Percentiles rank a stretch among this genome's conserved stretches.
phyloP scores from a whole-genome alignment of 2,888 invertebrate genomes.

The Loripinus fragilis region DNA sequence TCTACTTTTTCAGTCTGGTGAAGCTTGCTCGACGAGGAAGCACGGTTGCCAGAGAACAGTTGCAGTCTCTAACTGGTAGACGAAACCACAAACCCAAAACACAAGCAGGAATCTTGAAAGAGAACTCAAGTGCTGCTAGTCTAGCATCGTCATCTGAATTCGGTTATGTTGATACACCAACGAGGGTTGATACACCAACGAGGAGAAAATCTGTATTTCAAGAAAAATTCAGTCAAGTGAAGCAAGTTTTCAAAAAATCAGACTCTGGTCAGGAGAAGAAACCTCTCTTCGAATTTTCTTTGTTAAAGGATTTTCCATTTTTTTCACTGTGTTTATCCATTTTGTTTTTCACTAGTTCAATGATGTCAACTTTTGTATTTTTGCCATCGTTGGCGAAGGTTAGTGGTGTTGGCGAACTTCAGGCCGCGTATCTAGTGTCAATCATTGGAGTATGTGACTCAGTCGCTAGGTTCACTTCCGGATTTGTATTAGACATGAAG shows the following conservation, averaged over 20 bases:
- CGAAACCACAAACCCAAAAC: neutral
- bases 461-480: slow-evolving; percentile 89
- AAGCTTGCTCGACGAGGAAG: slow-evolving; percentile 51
- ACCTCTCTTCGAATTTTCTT: slow-evolving; percentile 59
- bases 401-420: slow-evolving; percentile 55
- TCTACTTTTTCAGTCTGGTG: slow-evolving; percentile 34
- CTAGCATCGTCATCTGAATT: slow-evolving; percentile 58
- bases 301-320: slow-evolving; percentile 64
- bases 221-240: slow-evolving; percentile 46
- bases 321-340: slow-evolving; percentile 62
- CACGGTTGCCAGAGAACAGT: slow-evolving; percentile 40
- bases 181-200: too few species aligned
- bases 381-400: slow-evolving; percentile 68
- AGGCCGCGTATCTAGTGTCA: slow-evolving; percentile 90
- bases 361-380: slow-evolving; percentile 68
- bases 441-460: slow-evolving; percentile 96
- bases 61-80: slow-evolving; percentile 20
- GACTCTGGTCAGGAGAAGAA: slow-evolving; percentile 24
- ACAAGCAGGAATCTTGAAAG: neutral
- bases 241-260: slow-evolving; percentile 37
- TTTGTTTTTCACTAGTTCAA: slow-evolving; percentile 62
- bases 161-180: slow-evolving; percentile 45
- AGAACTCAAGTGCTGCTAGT: slow-evolving; percentile 30
- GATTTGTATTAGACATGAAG: slow-evolving; percentile 70
- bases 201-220: slow-evolving; percentile 50